Evolutionary conservation across 2,888 invertebrate genomes (phyloP), one percentile per base, ranked within the genome.

Genomic region (Thereva unica): DNA sequence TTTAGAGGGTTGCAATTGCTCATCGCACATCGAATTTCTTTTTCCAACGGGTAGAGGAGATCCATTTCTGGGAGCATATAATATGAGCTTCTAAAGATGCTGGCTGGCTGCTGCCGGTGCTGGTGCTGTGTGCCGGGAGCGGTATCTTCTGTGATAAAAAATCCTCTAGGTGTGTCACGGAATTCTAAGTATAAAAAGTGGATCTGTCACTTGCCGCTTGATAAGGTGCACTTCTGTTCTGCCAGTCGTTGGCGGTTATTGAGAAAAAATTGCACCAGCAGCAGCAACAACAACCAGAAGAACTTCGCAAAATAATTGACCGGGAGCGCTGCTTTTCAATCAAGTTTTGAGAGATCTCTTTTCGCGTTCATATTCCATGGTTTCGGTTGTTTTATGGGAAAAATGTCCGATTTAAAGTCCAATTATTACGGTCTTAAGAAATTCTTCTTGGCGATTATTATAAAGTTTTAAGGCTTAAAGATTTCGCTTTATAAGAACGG

Each of bases 121-220:
- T 23, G 23, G 23, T 23, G 41, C 41, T 49, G 50, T 49, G n/a
- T 55, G 41, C 34, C 23, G 23, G 2, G 23, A 23, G 49, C 61
- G 50, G 61, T 61, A 40, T 34, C 50, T 35, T 34, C 50, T 61
- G 34, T 50, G 41, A 50, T 61, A 61, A 61, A 61, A 59, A 61
- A 61, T 35, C n/a, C 41, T 61, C 49, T 61, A 61, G 61, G 61
- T 61, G 61, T 61, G 61, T 42, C 49, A 7, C 37, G 49, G 40
- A 61, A 61, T 50, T 40, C 61, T 61, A 61, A 61, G 61, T 61
- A 37, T 47, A 59, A 59, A 59, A 59, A 59, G 57, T 59, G 57
- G 57, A 59, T 59, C 10, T 59, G 45, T 59, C n/a, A 10, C 57
- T 35, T 37, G 57, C 57, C 45, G 45, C 57, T 59, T 59, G 57